Percentiles rank a stretch among this genome's conserved stretches.
These are phyloP conservation scores for Myocastor coypus DNA, from an alignment of 2,113 vertebrate genomes.

Conservation along the genomic window DNA sequence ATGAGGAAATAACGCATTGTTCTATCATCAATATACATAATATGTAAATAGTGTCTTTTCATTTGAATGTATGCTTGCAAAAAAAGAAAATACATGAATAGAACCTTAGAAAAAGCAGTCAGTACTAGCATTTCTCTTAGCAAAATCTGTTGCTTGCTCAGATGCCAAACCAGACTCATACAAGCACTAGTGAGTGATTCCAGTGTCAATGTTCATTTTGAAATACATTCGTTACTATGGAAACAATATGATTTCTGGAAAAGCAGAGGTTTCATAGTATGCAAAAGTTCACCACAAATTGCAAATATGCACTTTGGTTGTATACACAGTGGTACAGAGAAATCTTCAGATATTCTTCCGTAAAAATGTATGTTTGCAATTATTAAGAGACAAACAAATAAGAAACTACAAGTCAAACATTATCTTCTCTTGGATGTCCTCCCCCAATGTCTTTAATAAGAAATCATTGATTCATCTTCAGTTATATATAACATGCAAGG, in stretches of 20 bases:
- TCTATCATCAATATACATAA: background rate
- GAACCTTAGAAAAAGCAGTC: background rate
- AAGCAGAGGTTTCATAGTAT: conserved; percentile 49
- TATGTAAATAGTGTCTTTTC: background rate
- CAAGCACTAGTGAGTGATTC: conserved; percentile 53
- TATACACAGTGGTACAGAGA: background rate
- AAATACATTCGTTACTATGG: conserved; percentile 74
- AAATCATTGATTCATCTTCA: background rate
- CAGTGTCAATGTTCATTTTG: conserved; percentile 61
- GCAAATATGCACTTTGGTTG: conserved; percentile 28
- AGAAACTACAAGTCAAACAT: background rate
- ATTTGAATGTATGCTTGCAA: background rate
- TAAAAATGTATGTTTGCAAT: background rate
- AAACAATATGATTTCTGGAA: conserved; percentile 64
- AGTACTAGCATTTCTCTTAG: conserved; percentile 40
- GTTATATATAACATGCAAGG: background rate
- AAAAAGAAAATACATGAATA: background rate
- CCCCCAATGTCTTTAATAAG: background rate
- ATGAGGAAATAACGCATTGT: background rate
- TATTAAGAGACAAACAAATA: background rate
- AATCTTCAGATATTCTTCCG: background rate
- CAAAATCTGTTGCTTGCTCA: conserved; percentile 48
- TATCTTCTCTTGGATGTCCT: background rate
- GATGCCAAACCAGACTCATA: conserved; percentile 28
- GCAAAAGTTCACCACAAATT: conserved; percentile 49